Evolutionary conservation across 2,888 invertebrate species (phyloP).

Genomic region (Andrena hattorfiana): DNA sequence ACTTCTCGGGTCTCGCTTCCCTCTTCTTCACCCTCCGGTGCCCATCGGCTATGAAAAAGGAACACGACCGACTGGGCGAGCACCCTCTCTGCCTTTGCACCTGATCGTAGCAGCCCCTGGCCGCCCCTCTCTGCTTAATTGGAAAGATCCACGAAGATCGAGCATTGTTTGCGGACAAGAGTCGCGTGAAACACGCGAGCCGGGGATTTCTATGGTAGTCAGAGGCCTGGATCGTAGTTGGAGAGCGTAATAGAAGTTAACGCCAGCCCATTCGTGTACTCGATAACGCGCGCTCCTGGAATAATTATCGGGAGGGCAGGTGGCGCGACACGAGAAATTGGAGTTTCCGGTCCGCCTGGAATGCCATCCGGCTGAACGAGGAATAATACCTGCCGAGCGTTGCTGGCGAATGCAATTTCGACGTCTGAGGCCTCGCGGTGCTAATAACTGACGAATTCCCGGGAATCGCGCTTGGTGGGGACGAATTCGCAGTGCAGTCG

Average conservation of each 20-base stretch:
- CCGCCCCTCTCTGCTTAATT: slow-evolving; percentile 65
- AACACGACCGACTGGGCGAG: slow-evolving; percentile 16
- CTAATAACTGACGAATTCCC: neutral
- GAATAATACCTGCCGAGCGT: slow-evolving; percentile 40
- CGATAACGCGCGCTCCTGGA: slow-evolving; percentile 56
- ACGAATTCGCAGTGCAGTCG: neutral
- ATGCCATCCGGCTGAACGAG: slow-evolving; percentile 37
- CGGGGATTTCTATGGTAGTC: slow-evolving; percentile 50
- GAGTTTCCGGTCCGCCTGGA: slow-evolving; percentile 53
- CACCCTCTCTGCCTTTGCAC: slow-evolving; percentile 76
- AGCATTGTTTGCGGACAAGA: slow-evolving; percentile 69
- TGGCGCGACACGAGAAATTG: slow-evolving; percentile 55
- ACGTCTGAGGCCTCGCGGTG: slow-evolving; percentile 7
- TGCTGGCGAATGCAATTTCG: slow-evolving; percentile 45
- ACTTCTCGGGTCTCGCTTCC: slow-evolving; percentile 19
- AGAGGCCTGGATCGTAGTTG: slow-evolving; percentile 39
- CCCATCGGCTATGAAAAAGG: slow-evolving; percentile 42
- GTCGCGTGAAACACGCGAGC: slow-evolving; percentile 73
- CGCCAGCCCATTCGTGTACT: slow-evolving; percentile 17
- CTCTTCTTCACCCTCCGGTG: slow-evolving; percentile 28
- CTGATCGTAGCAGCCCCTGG: slow-evolving; percentile 59
- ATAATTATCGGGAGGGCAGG: slow-evolving; percentile 57
- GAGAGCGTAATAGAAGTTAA: slow-evolving; percentile 56
- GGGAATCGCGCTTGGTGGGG: neutral
- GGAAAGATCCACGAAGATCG: slow-evolving; percentile 73